Conservation (phyloP, 2,888 invertebrate genomes). For the Drosophila rellima region DNA sequence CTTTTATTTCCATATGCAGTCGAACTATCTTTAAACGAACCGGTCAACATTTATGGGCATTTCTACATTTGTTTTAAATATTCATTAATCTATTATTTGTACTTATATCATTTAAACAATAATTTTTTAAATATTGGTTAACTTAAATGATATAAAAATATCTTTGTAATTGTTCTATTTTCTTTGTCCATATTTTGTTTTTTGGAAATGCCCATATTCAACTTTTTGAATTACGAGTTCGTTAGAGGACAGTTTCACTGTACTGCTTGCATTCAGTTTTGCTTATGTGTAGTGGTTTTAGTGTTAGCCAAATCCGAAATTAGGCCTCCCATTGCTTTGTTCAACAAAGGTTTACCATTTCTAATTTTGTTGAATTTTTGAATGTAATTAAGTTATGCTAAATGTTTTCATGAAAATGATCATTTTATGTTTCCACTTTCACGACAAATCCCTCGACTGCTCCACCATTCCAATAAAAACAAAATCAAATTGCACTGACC, state of each 20-base stretch:
- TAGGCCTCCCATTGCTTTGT: conserved; percentile 17
- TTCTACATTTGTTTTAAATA: no score
- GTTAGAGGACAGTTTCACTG: conserved; percentile 5
- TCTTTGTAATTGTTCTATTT: no score
- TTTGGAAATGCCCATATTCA: background rate
- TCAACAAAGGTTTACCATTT: conserved; percentile 2
- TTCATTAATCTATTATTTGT: no score
- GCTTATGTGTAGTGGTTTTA: conserved; percentile 17
- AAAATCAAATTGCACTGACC: conserved; percentile 46
- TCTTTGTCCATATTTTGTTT: no score
- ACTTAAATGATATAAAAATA: no score
- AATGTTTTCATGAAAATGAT: conserved; percentile 25
- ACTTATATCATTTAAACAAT: no score
- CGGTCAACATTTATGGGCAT: background rate
- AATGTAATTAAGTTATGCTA: conserved; percentile 10
- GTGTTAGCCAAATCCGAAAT: conserved; percentile 6
- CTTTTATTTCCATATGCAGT: conserved; percentile 5
- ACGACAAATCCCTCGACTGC: conserved; percentile 32
- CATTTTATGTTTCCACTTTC: conserved; percentile 61
- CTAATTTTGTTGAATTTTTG: conserved; percentile 1
- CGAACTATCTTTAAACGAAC: conserved; percentile 4
- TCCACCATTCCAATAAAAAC: conserved; percentile 37
- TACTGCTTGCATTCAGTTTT: conserved; percentile 16
- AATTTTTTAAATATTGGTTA: no score
- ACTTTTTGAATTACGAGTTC: background rate